These are phyloP conservation scores for Hirudo medicinalis DNA, from an alignment of 1,140 invertebrate species.

Conservation along the genomic window DNA sequence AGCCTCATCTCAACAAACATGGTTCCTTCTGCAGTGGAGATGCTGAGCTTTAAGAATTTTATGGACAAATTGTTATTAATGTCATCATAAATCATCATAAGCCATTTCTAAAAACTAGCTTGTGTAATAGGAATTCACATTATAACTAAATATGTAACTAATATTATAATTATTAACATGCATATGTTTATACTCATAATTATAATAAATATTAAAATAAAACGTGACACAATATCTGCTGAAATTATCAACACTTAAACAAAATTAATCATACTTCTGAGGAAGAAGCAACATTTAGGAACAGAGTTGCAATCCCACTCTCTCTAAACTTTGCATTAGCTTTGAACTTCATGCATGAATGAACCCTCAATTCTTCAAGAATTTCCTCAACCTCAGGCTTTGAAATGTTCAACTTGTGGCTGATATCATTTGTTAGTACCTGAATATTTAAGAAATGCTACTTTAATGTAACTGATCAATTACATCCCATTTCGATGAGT, in stretches of 20 bases:
- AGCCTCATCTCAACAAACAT: too few species aligned
- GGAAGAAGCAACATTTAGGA: conserved; percentile 44
- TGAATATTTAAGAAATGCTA: conserved; percentile 35
- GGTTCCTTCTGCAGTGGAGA: not conserved
- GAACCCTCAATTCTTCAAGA: conserved; percentile 50
- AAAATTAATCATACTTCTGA: conserved; percentile 1
- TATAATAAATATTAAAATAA: not conserved
- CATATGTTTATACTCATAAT: not conserved
- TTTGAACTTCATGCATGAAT: conserved; percentile 54
- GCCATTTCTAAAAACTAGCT: too few species aligned
- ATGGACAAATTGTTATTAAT: too few species aligned
- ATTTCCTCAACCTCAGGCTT: conserved; percentile 43
- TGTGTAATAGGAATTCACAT: too few species aligned
- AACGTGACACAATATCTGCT: not conserved
- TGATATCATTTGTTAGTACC: conserved; percentile 49
- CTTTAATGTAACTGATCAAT: not conserved
- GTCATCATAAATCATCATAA: too few species aligned
- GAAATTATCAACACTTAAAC: conserved; percentile 2
- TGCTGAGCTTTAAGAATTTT: too few species aligned
- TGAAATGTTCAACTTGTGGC: conserved; percentile 45
- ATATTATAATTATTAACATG: not conserved
- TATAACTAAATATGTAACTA: too few species aligned
- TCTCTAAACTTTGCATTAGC: conserved; percentile 50
- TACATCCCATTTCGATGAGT: too few species aligned
- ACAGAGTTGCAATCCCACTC: conserved; percentile 52